A percentile compares a stretch with the other conserved stretches of the same genome.
Evolutionary conservation across 2,113 vertebrate species (phyloP).

Genomic region (Panthera uncia): DNA sequence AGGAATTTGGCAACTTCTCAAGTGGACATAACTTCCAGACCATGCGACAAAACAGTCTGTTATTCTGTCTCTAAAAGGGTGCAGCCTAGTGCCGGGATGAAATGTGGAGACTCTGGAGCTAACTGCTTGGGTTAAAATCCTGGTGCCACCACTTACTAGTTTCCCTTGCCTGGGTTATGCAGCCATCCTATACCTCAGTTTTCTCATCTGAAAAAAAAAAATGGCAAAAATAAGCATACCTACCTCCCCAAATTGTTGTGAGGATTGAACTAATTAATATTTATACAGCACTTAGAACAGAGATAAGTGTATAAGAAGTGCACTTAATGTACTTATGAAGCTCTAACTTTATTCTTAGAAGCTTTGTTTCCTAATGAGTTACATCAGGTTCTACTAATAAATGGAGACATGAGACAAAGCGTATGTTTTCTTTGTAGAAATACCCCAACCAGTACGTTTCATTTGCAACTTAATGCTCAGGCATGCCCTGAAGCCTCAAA

Average conservation of each 20-base stretch:
- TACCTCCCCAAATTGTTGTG: background rate
- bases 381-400: background rate
- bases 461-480: background rate
- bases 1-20: background rate
- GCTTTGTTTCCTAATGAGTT: background rate
- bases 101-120: fast-evolving
- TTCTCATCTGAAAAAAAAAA: background rate
- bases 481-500: background rate
- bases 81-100: no score
- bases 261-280: background rate
- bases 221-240: background rate
- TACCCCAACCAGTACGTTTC: background rate
- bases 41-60: background rate
- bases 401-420: background rate
- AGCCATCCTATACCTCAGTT: background rate
- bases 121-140: background rate
- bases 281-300: background rate
- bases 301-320: background rate
- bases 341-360: background rate
- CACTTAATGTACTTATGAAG: background rate
- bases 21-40: background rate
- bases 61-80: background rate
- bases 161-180: background rate
- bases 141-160: background rate
- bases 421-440: background rate